Evolutionary conservation across 2,113 vertebrate species (phyloP).

Genomic region (Amphilophus citrinellus): DNA sequence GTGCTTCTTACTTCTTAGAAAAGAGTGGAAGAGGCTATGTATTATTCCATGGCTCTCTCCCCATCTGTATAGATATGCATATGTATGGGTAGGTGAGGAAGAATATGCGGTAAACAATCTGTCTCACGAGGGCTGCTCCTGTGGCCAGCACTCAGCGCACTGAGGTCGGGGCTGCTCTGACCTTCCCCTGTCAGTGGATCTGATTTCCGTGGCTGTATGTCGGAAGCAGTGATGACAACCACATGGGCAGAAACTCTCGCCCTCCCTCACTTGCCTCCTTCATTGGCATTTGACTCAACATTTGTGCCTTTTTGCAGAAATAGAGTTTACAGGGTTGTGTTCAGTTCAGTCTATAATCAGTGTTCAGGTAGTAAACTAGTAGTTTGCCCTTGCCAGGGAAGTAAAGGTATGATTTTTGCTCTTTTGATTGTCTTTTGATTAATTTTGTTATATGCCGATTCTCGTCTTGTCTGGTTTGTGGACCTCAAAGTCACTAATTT

Average conservation of each 20-base stretch:
- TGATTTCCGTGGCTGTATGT: slow-evolving; percentile 48
- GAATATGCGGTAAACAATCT: slow-evolving; percentile 35
- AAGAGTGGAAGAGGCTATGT: background rate
- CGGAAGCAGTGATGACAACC: slow-evolving; percentile 65
- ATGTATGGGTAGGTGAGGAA: background rate
- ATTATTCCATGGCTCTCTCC: background rate
- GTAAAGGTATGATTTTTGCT: background rate
- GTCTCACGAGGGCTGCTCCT: slow-evolving; percentile 30
- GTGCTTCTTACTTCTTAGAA: background rate
- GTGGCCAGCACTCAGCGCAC: slow-evolving; percentile 13
- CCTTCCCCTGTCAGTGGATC: slow-evolving; percentile 36
- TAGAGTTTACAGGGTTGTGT: slow-evolving; percentile 22
- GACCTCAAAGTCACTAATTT: accelerated
- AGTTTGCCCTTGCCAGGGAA: slow-evolving; percentile 9
- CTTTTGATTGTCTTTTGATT: background rate
- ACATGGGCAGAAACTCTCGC: slow-evolving; percentile 7
- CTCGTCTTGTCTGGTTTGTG: background rate
- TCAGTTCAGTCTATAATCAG: background rate
- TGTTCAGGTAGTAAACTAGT: background rate
- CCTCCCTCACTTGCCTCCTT: background rate
- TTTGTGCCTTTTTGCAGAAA: slow-evolving; percentile 19
- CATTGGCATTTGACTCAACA: background rate
- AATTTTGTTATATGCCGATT: background rate
- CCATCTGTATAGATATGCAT: accelerated
- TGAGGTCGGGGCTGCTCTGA: slow-evolving; percentile 19